Base-by-base conservation (phyloP, 2,888 invertebrate species). In the Bugulina stolonifera region DNA sequence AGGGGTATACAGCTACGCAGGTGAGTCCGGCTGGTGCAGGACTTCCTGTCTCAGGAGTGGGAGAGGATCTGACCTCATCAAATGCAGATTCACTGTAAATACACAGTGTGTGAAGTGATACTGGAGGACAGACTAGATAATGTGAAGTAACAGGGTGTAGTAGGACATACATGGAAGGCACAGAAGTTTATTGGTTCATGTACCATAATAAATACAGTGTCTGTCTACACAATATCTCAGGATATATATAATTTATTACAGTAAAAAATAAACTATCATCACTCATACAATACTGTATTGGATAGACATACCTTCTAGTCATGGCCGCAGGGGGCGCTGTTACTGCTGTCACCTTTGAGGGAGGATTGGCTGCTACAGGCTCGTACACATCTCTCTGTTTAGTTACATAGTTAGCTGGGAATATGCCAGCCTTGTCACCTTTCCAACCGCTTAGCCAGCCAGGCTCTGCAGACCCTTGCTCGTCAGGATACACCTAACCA, bases 401-500 rank as follows among this genome's bases (percentile, higher is more conserved):
- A 32, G 29, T 64, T 18, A 81, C 95, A 82, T 97, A 97, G 0
- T 94, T 92, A 83, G 95, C 94, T 0, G 97, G 97, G 86, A 97
- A 97, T 94, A 95, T 96, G 0, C 97, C 97, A 0, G 91, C 91
- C 75, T 91, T 90, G 1, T 94, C 96, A 80, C 92, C 88, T 35
- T 94, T 90, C 79, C 92, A 91, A 0, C 98, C 98, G 76, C 94
- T 93, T 78, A 93, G 86, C 83, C 98, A 99, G n/a, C 97, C 98
- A 0, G 95, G 95, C 81, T 98, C 98, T 0, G 94, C 92, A 5
- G 78, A 80, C 77, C 90, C 91, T 79, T 93, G 93, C 73, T 92
- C 74, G 88, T 89, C 89, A 88, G 78, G 77, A 23, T 54, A 54
- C 58, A 82, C 82, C 83, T 81, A 74, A n/a, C 57, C 10, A n/a